Base-by-base conservation (phyloP, 2,888 invertebrate genomes). In the Gari tellinella region DNA sequence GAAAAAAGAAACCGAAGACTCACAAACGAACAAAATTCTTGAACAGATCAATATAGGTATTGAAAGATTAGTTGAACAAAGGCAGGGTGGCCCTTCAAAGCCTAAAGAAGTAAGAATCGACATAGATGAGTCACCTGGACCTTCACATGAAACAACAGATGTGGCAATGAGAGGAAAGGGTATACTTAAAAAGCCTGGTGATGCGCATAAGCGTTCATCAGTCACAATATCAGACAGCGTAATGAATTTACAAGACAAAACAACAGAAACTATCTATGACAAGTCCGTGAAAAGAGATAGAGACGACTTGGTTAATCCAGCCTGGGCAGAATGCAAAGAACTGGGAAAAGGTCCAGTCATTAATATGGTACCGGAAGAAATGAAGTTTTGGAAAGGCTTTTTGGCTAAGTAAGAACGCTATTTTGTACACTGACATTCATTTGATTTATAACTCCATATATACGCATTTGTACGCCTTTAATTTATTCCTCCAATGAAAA, bases 351-450 rank as follows among this genome's bases (percentile, higher is more conserved):
- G 87, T n/a, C 43, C 56, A 8, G 46, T 72, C 2, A 72, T 86
- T 10, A 51, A 57, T n/a, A 78, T 88, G 57, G 80, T 77, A n/a
- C 48, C 66, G 74, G 94, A 95, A 67, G 99, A 99, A 93, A 93
- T 95, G 76, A 93, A 94, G 62, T 99, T 99, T 92, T 99, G 99
- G 99, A 96, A 95, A 91, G 78, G 98, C 85, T 93, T 99, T 62
- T 95, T 99, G 79, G 96, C 96, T 73, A 85, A 79, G 83, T 84
- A 82, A 65, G 76, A 7, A 31, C 4, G 10, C 10, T 31, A 7
- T 31, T 7, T 31, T 31, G 31, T 31, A 10, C n/a, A n/a, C n/a
- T n/a, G n/a, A n/a, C n/a, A n/a, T n/a, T n/a, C n/a, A n/a, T n/a
- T n/a, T n/a, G n/a, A n/a, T n/a, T n/a, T n/a, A n/a, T n/a, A n/a